These are phyloP conservation scores for Drosophila quadrilineata DNA, from an alignment of 1,140 invertebrate species.

Conservation along the genomic window DNA sequence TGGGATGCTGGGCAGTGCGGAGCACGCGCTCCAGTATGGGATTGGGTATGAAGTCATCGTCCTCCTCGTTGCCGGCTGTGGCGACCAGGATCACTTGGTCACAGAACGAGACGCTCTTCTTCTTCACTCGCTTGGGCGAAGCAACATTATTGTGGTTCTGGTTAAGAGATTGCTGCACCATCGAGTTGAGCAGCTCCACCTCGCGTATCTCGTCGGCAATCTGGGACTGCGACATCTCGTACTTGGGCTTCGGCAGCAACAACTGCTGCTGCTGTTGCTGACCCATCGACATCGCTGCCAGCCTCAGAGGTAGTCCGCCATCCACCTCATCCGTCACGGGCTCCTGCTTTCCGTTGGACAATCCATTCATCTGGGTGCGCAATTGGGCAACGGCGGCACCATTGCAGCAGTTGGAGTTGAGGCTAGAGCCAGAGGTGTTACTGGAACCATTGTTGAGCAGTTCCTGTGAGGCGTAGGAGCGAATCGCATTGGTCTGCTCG, in stretches of 20 bases:
- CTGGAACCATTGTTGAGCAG: conserved; percentile 6
- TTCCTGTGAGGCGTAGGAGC: no score
- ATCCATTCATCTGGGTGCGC: conserved; percentile 78
- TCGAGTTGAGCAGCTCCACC: conserved; percentile 82
- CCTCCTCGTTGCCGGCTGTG: conserved; percentile 94
- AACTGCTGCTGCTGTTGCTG: conserved; percentile 24
- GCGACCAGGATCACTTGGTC: conserved; percentile 95
- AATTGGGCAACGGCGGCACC: conserved; percentile 10
- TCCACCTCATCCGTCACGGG: conserved; percentile 68
- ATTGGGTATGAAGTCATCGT: conserved; percentile 94
- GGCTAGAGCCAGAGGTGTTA: no score
- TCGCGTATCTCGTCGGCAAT: conserved; percentile 83
- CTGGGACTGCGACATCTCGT: conserved; percentile 77
- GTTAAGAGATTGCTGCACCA: conserved; percentile 82
- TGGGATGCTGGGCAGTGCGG: conserved; percentile 85
- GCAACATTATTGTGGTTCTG: conserved; percentile 26
- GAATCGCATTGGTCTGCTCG: conserved; percentile 86
- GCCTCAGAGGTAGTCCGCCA: conserved; percentile 54
- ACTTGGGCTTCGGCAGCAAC: conserved; percentile 67
- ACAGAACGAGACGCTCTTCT: conserved; percentile 96
- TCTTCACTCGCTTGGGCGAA: conserved; percentile 85
- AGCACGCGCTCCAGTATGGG: conserved; percentile 93
- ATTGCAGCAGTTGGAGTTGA: neutral
- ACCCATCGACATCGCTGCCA: neutral
- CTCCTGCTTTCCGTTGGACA: conserved; percentile 59